phyloP scores from a whole-genome alignment of 1,140 invertebrate genomes.

The Penaeus japonicus region DNA sequence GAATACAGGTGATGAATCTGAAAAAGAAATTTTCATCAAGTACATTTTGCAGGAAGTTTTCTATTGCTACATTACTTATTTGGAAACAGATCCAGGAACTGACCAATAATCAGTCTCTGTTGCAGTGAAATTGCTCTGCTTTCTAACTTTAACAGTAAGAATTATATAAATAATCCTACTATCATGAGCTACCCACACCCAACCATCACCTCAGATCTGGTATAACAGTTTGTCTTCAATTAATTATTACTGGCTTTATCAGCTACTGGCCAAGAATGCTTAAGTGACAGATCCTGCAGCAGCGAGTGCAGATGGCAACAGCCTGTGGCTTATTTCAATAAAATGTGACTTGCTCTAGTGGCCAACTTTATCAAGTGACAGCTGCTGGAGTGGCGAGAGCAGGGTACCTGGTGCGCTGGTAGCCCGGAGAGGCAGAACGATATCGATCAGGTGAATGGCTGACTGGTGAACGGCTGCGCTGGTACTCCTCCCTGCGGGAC shows the following conservation, averaged over 20 bases:
- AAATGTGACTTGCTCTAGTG: constrained; percentile 16
- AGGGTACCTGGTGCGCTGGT: constrained; percentile 57
- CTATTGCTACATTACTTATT: constrained; percentile 35
- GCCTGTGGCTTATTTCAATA: constrained; percentile 27
- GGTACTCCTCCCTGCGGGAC: constrained; percentile 57
- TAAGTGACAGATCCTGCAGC: constrained; percentile 18
- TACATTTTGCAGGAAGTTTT: constrained; percentile 50
- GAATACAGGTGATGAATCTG: constrained; percentile 45
- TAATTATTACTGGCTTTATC: constrained; percentile 24
- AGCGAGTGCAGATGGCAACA: constrained; percentile 21
- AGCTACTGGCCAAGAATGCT: constrained; percentile 34
- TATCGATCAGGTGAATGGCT: constrained; percentile 56
- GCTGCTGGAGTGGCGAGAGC: constrained; percentile 54
- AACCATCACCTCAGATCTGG: constrained; percentile 26
- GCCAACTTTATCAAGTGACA: constrained; percentile 50
- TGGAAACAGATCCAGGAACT: constrained; percentile 47
- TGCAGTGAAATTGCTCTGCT: neutral
- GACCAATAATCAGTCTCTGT: constrained; percentile 45
- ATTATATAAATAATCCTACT: too few relatives aligned
- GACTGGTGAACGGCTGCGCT: constrained; percentile 59
- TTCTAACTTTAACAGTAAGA: neutral
- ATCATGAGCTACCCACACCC: too few relatives aligned
- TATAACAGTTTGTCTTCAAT: constrained; percentile 13
- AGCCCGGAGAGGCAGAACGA: constrained; percentile 57
- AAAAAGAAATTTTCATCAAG: constrained; percentile 52